Percentiles rank a stretch among this genome's conserved stretches.
phyloP scores from a whole-genome alignment of 2,888 invertebrate species.

The Alentia gelatinosa region DNA sequence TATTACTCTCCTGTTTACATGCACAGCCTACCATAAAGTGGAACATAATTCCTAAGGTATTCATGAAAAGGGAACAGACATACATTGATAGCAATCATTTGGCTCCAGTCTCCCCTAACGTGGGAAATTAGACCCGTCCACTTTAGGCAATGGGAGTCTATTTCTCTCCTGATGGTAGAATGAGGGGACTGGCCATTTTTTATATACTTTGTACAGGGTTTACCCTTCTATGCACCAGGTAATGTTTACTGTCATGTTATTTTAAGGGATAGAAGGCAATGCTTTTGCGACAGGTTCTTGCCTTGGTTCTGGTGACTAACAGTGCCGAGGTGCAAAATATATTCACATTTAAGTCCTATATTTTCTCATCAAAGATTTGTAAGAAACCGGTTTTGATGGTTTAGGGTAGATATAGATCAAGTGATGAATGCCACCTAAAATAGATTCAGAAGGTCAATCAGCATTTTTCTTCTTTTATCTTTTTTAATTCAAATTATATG shows the following conservation, averaged over 20 bases:
- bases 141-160: neutral
- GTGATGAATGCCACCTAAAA: too few relatives aligned
- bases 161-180: neutral
- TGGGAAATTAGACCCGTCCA: neutral
- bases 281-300: neutral
- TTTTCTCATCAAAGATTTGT: neutral
- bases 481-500: too few relatives aligned
- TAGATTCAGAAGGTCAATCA: too few relatives aligned
- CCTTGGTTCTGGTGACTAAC: neutral
- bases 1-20: neutral
- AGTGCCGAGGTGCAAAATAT: neutral
- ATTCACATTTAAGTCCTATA: neutral
- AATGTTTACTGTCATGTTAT: conserved; percentile 3
- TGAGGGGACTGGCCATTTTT: neutral
- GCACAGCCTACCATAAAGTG: too few relatives aligned
- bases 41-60: too few relatives aligned
- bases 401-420: neutral
- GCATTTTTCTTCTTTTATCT: too few relatives aligned
- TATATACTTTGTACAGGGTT: conserved; percentile 9
- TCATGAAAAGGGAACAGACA: neutral
- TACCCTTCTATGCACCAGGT: neutral
- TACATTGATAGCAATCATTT: neutral
- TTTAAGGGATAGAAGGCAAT: neutral
- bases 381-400: neutral
- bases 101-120: neutral